These are phyloP conservation scores for Trachemys scripta DNA, from an alignment of 2,113 vertebrate species.

Conservation along the genomic window DNA sequence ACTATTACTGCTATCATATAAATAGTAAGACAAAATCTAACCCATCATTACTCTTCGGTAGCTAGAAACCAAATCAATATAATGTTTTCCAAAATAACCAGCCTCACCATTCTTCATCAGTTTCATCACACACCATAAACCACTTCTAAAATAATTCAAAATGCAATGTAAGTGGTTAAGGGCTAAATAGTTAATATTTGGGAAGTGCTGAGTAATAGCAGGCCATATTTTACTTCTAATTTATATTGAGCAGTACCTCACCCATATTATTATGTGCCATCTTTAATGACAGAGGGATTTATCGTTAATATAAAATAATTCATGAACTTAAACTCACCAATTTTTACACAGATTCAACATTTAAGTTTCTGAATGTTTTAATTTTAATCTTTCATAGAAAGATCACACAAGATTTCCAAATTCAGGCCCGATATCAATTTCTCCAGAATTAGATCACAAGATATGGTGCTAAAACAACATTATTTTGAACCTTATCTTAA, in stretches of 20 bases:
- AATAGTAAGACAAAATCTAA: background rate
- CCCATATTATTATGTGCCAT: background rate
- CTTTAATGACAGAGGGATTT: background rate
- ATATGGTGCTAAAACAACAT: background rate
- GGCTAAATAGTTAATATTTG: background rate
- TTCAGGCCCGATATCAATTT: background rate
- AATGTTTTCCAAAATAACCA: background rate
- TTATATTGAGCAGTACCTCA: background rate
- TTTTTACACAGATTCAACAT: background rate
- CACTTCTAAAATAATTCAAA: background rate
- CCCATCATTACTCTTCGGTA: background rate
- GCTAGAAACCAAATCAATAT: background rate
- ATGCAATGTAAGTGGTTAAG: background rate
- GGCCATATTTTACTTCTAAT: constrained; percentile 3
- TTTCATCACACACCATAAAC: background rate
- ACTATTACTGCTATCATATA: background rate
- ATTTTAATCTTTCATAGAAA: background rate
- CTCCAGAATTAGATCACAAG: background rate
- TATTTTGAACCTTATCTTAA: background rate
- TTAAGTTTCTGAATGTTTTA: background rate
- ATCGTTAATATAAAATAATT: background rate
- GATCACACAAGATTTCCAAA: background rate
- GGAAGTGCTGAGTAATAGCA: background rate
- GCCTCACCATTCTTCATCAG: background rate
- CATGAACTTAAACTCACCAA: background rate